phyloP scores from a whole-genome alignment of 2,888 invertebrate genomes.

The Diarsia dahlii region DNA sequence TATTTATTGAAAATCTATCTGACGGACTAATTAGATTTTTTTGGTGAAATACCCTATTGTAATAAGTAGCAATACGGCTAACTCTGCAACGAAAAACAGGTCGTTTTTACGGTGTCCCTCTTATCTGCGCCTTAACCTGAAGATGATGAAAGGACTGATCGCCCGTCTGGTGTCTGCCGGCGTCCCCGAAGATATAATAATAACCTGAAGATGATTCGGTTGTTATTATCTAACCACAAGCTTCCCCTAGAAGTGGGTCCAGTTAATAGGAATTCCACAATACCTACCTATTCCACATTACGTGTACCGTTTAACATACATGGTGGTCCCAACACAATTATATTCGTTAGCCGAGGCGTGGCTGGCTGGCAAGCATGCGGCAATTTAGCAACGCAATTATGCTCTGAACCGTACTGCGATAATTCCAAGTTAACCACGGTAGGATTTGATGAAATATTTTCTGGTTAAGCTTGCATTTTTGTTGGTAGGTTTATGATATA shows the following conservation, averaged over 20 bases:
- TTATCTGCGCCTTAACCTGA: too few relatives aligned
- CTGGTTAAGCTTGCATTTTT: background rate
- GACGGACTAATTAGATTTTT: too few relatives aligned
- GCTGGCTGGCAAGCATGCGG: background rate
- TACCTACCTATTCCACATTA: background rate
- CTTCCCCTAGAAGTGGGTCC: background rate
- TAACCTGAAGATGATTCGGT: too few relatives aligned
- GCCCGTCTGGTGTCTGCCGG: too few relatives aligned
- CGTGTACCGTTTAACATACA: background rate
- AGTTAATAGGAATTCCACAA: background rate
- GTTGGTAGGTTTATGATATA: background rate
- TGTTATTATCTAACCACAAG: too few relatives aligned
- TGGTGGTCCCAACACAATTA: slow-evolving; percentile 20
- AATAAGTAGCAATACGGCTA: too few relatives aligned
- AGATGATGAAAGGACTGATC: too few relatives aligned
- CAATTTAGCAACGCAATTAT: slow-evolving; percentile 38
- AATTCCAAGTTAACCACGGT: background rate
- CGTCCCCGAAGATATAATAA: too few relatives aligned
- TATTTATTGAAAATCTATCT: too few relatives aligned
- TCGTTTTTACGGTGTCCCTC: too few relatives aligned
- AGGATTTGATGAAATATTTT: background rate
- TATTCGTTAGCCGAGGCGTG: slow-evolving; percentile 9
- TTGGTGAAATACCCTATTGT: too few relatives aligned
- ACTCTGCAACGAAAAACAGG: too few relatives aligned
- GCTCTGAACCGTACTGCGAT: background rate